A percentile compares a stretch with the other conserved stretches of the same genome.
phyloP scores from a whole-genome alignment of 1,140 invertebrate species.

The Lucilia sericata region DNA sequence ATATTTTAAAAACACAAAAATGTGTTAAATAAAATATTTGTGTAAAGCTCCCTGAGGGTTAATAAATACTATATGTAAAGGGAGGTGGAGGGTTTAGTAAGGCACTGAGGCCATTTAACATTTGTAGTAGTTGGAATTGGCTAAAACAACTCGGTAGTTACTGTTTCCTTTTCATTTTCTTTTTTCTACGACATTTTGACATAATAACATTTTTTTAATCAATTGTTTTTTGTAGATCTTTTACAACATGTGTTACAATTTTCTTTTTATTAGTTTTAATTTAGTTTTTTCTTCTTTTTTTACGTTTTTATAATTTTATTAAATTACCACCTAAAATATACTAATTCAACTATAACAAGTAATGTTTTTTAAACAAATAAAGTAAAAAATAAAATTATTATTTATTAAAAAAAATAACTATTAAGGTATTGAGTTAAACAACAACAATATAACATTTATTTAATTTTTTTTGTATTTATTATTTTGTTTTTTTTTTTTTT shows the following conservation, averaged over 20 bases:
- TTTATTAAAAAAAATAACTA: slow-evolving; percentile 1
- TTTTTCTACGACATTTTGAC: not conserved
- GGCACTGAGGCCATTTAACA: no score
- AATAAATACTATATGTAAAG: no score
- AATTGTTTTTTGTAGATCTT: not conserved
- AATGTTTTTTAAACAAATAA: not conserved
- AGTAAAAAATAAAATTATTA: not conserved
- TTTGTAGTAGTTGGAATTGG: not conserved
- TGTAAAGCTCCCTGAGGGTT: no score
- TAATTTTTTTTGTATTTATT: not conserved
- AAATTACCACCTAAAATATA: slow-evolving; percentile 8
- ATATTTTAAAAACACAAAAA: no score
- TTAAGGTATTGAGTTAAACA: slow-evolving; percentile 27
- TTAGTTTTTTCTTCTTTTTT: not conserved
- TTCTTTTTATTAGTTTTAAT: not conserved
- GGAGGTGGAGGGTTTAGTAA: no score
- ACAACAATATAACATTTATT: slow-evolving; percentile 22
- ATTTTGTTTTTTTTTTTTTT: not conserved
- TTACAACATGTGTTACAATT: slow-evolving; percentile 12
- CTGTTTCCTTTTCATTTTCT: not conserved
- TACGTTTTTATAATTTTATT: not conserved
- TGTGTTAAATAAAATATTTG: no score
- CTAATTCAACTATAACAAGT: not conserved
- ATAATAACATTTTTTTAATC: no score
- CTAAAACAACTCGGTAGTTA: not conserved